phyloP scores from a whole-genome alignment of 2,113 vertebrate genomes.

The Plestiodon gilberti region DNA sequence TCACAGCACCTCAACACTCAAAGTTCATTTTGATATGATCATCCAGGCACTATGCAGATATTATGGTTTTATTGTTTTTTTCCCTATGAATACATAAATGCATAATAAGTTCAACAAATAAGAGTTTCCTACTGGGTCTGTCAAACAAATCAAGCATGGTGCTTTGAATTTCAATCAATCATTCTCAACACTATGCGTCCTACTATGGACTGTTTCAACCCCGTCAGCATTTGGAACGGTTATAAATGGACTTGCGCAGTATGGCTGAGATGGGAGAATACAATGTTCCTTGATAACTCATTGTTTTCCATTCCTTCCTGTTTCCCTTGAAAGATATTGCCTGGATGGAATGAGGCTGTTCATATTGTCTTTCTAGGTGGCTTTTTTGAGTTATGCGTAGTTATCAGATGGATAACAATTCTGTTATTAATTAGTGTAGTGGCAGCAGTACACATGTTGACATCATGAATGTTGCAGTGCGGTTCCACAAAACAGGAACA shows the following conservation, averaged over 20 bases:
- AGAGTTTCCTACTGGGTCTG: conserved; percentile 74
- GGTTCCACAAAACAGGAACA: background rate
- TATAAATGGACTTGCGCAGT: conserved; percentile 31
- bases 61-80: conserved; percentile 79
- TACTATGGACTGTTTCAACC: conserved; percentile 44
- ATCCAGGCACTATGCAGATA: conserved; percentile 74
- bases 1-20: conserved; percentile 71
- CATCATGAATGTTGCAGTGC: background rate
- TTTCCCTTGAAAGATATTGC: background rate
- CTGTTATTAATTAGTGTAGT: conserved; percentile 8
- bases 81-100: conserved; percentile 82
- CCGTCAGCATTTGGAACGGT: conserved; percentile 62
- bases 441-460: background rate
- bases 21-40: conserved; percentile 78
- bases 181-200: conserved; percentile 59
- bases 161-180: conserved; percentile 77
- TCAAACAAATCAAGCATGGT: conserved; percentile 76
- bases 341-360: background rate
- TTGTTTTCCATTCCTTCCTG: background rate
- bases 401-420: conserved; percentile 6
- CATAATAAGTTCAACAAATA: conserved; percentile 80
- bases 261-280: conserved; percentile 9
- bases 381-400: background rate
- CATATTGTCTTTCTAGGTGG: background rate
- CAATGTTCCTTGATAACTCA: background rate